These are phyloP conservation scores for Chromobotia macracanthus DNA, from an alignment of 2,797 vertebrate species.

Conservation along the genomic window DNA sequence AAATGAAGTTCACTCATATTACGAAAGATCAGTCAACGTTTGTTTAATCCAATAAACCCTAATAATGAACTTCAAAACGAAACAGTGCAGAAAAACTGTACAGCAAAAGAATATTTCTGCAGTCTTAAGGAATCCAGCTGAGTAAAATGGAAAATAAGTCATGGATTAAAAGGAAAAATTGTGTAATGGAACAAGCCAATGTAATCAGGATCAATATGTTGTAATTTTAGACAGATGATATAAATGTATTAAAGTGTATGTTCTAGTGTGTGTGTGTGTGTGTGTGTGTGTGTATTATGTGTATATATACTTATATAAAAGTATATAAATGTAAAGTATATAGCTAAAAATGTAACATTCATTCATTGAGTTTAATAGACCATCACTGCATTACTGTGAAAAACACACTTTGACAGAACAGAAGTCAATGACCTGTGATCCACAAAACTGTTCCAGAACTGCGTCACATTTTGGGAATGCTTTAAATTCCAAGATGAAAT, in stretches of 20 bases:
- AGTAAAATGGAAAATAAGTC: conserved; percentile 29
- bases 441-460: conserved; percentile 27
- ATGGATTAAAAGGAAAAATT: conserved; percentile 1
- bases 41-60: not conserved
- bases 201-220: not conserved
- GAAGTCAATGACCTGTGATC: not conserved
- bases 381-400: not conserved
- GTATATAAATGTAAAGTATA: not conserved
- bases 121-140: not conserved
- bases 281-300: too few relatives aligned
- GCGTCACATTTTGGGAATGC: conserved; percentile 41
- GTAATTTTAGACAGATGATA: not conserved
- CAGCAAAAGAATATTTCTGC: not conserved
- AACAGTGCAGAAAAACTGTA: not conserved
- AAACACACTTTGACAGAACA: conserved; percentile 15
- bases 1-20: not conserved
- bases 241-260: not conserved
- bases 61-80: not conserved
- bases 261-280: too few relatives aligned
- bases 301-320: too few relatives aligned
- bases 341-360: not conserved
- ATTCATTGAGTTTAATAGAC: not conserved
- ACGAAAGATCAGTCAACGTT: not conserved
- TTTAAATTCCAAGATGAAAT: conserved; percentile 46
- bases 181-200: conserved; percentile 15